These are phyloP conservation scores for Myripristis jacobus DNA, from an alignment of 2,797 vertebrate genomes.

Conservation along the genomic window DNA sequence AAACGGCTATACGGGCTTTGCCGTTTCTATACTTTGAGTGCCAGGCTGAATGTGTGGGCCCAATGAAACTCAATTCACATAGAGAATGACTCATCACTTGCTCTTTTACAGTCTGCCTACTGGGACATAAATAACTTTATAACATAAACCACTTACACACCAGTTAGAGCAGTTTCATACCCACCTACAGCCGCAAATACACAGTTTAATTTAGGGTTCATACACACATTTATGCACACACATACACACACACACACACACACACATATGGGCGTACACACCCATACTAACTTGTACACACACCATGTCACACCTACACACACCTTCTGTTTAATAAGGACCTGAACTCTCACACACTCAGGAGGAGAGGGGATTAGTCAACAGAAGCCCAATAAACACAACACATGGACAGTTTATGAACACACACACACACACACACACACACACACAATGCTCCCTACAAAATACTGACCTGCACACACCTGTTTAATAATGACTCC, in stretches of 20 bases:
- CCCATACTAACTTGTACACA: neutral
- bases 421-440: constrained; percentile 44
- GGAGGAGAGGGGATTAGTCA: constrained; percentile 33
- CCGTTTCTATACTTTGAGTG: constrained; percentile 29
- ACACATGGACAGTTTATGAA: constrained; percentile 21
- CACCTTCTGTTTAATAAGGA: constrained; percentile 53
- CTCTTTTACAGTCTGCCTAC: constrained; percentile 71
- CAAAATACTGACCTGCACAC: constrained; percentile 55
- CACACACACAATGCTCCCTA: constrained; percentile 14
- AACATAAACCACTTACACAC: constrained; percentile 69
- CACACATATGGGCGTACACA: neutral
- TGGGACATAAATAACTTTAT: constrained; percentile 70
- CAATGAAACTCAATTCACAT: constrained; percentile 67
- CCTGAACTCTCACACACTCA: constrained; percentile 31
- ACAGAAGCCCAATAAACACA: constrained; percentile 44
- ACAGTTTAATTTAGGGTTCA: constrained; percentile 70
- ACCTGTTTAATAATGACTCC: constrained; percentile 50
- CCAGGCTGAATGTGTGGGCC: constrained; percentile 57
- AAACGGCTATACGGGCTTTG: constrained; percentile 27
- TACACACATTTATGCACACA: constrained; percentile 23
- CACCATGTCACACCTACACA: constrained; percentile 44
- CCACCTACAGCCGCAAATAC: constrained; percentile 68
- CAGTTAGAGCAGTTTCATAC: constrained; percentile 55
- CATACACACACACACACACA: constrained; percentile 26
- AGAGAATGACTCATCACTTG: constrained; percentile 73